Base-by-base conservation (phyloP, 2,797 vertebrate genomes). In the Myiotriccus ornatus region DNA sequence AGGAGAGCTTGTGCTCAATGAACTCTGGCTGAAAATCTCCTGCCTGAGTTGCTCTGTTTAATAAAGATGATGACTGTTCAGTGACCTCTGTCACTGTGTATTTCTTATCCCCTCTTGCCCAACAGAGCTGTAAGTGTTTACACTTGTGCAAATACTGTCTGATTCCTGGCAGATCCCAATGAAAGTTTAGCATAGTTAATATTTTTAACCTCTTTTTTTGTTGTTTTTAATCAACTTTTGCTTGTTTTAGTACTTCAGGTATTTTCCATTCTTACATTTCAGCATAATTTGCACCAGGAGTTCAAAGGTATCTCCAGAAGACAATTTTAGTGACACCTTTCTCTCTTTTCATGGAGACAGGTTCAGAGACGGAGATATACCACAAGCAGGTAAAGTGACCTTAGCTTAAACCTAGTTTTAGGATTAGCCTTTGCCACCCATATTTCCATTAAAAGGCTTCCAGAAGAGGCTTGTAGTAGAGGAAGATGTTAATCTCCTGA, bases 111-210 rank as follows among this genome's bases (percentile, higher is more conserved):
- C 8, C 65, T 22, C 57, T 82, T 86, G 39, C 49, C 27, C n/a
- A 79, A 63, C 24, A 81, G 32, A 94, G 32, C 35, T 52, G 15
- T 93, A 94, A 95, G 46, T 81, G 39, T 65, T 96, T 71, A 74
- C 87, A 96, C 73, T 90, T 96, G 80, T 95, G 70, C 73, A 95
- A 94, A 95, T 91, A 85, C 30, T 64, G 18, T 75, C 28, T 55
- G 23, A 75, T 92, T 84, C 34, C 44, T 86, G 46, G 39, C 35
- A 94, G 79, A 69, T 85, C 34, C 60, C 10, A 35, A 24, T 78
- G 43, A 69, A 87, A 73, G 1, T 80, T 16, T 63, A n/a, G 10
- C n/a, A 73, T 28, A n/a, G 32, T 64, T 93, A 34, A 76, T 76
- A 52, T 67, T 87, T 94, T 89, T 18, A 55, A 82, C 11, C 6